Percentiles rank a stretch among this genome's conserved stretches.
Conservation (phyloP, 2,888 invertebrate genomes). For the Thalpophila matura region DNA sequence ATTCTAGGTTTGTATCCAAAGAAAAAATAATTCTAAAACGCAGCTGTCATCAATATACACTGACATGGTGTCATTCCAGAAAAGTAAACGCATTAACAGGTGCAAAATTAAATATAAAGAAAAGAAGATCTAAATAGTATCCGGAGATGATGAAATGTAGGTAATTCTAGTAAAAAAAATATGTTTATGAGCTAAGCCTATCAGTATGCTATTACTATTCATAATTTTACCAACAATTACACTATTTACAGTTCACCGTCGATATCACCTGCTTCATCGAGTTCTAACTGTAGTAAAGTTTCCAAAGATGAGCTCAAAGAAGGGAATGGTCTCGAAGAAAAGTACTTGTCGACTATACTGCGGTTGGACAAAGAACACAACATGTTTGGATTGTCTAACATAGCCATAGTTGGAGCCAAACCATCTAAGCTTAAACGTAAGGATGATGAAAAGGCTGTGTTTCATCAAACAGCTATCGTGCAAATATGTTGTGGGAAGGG, state of each 20-base stretch:
- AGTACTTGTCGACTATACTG: conserved; percentile 82
- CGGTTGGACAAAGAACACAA: conserved; percentile 85
- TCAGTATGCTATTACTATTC: neutral
- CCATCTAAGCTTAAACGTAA: conserved; percentile 74
- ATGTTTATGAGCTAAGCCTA: conserved; percentile 1
- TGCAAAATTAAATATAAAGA: conserved; percentile 71
- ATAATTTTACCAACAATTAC: conserved; percentile 19
- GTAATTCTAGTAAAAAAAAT: conserved; percentile 21
- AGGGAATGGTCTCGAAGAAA: conserved; percentile 71
- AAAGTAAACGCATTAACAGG: conserved; percentile 83
- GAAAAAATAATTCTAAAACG: neutral
- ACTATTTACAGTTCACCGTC: conserved; percentile 75
- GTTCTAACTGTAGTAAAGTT: conserved; percentile 71
- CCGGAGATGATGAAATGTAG: conserved; percentile 53
- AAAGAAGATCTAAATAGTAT: conserved; percentile 38
- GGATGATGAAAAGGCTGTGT: conserved; percentile 78
- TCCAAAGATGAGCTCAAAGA: conserved; percentile 67
- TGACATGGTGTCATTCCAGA: conserved; percentile 82
- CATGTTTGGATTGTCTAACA: conserved; percentile 84
- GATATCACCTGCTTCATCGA: conserved; percentile 73
- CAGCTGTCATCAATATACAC: conserved; percentile 55
- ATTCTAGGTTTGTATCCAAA: conserved; percentile 78
- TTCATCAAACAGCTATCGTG: conserved; percentile 85
- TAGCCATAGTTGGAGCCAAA: conserved; percentile 76
- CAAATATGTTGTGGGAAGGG: conserved; percentile 78